Evolutionary conservation across 2,797 vertebrate genomes (phyloP), one percentile per base, ranked within the genome.

Genomic region (Scarus forsteni): DNA sequence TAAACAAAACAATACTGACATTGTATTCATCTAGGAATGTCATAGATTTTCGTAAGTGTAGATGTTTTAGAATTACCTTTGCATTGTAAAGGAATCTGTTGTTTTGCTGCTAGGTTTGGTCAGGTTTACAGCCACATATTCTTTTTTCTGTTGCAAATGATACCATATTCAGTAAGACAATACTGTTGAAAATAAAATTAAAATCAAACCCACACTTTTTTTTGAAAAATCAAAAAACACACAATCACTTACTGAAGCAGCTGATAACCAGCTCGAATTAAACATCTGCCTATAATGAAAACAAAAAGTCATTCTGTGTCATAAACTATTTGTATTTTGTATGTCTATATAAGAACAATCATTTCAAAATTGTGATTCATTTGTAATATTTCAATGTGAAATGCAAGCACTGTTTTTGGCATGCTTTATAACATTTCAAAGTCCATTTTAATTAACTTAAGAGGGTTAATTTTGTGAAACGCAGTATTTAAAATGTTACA

Each of bases 231-330:
- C n/a, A n/a, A 51, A 10, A 6, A 58, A 65, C 10, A 18, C 52
- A 58, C 40, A 0, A 73, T n/a, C n/a, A 75, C 92, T 91, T 81
- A 94, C 93, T 70, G 84, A 88, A 34, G 39, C 11, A 6, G 44
- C 10, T 19, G 86, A 65, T 19, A 62, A 51, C 85, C 87, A 88
- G 70, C 49, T 87, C 80, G 77, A 90, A 69, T 81, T 83, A 50
- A 89, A 87, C 45, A 78, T 35, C 1, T 80, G 59, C 70, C 91
- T 94, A 43, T 43, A 7, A 70, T 1, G 83, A 78, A 76, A 68
- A 56, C 10, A 65, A 55, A 52, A 0, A 40, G 14, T 27, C 9
- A 64, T 3, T 46, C 34, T 39, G 48, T 43, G 11, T 8, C 7
- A 58, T 4, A 39, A 36, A 16, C 52, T 3, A 35, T n/a, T 13